phyloP scores from a whole-genome alignment of 2,113 vertebrate species.

The Zosterops japonicus region DNA sequence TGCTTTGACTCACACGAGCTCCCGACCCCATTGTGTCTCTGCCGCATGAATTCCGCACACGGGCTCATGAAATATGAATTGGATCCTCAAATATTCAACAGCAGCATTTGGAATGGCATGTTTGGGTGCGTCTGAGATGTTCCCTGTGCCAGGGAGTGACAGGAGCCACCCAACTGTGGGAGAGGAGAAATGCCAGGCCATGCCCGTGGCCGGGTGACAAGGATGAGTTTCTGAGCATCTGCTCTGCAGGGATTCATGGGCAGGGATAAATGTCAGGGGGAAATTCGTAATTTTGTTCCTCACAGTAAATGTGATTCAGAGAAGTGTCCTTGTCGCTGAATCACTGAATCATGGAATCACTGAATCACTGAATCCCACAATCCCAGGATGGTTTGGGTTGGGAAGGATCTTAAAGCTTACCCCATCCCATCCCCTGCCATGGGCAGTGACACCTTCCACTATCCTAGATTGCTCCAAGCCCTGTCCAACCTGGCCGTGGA shows the following conservation, averaged over 20 bases:
- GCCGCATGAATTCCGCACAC: not conserved
- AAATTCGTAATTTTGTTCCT: not conserved
- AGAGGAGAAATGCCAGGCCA: not conserved
- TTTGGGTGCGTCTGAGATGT: not conserved
- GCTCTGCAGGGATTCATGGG: not conserved
- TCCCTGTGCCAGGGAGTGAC: not conserved
- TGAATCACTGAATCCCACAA: not conserved
- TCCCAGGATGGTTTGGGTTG: not conserved
- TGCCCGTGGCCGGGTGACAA: accelerated
- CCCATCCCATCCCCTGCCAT: not conserved
- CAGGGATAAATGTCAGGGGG: not conserved
- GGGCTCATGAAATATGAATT: slow-evolving; percentile 45
- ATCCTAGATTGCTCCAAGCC: not conserved
- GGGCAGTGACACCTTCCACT: not conserved
- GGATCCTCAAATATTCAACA: slow-evolving; percentile 3
- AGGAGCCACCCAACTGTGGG: not conserved
- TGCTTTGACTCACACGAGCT: not conserved
- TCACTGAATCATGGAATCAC: not conserved
- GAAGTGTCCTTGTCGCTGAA: not conserved
- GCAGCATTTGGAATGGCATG: not conserved
- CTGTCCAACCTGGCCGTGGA: accelerated
- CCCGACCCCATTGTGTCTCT: slow-evolving; percentile 46
- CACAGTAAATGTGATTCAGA: not conserved
- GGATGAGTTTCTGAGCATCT: not conserved
- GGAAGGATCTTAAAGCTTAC: not conserved